phyloP scores from a whole-genome alignment of 2,113 vertebrate genomes.

The Excalfactoria chinensis region DNA sequence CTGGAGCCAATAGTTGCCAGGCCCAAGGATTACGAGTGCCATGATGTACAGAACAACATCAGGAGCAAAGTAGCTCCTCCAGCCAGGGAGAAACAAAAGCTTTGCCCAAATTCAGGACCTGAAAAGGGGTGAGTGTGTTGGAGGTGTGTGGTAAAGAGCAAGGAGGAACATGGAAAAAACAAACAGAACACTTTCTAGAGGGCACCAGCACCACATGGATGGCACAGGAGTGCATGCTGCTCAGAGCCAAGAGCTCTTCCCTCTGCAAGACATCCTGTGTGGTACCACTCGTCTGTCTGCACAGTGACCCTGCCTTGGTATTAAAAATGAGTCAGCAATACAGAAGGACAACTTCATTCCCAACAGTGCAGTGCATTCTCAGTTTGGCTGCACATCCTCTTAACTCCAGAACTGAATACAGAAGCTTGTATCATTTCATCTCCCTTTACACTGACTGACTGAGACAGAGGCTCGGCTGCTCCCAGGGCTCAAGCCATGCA shows the following conservation, averaged over 20 bases:
- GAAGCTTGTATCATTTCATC: not conserved
- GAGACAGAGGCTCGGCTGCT: not conserved
- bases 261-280: accelerated
- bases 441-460: slow-evolving; percentile 1
- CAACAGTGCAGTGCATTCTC: not conserved
- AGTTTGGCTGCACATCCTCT: not conserved
- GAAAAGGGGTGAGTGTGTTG: not conserved
- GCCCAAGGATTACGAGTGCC: slow-evolving; percentile 44
- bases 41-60: slow-evolving; percentile 23
- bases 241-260: not conserved
- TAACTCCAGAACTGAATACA: slow-evolving; percentile 22
- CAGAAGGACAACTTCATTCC: not conserved
- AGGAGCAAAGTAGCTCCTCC: not conserved
- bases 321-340: not conserved
- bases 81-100: not conserved
- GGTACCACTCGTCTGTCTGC: not conserved
- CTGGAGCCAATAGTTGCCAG: slow-evolving; percentile 37
- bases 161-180: not conserved
- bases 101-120: not conserved
- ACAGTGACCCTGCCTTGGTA: not conserved
- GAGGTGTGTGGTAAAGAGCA: not conserved
- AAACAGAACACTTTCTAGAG: not conserved
- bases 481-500: not conserved
- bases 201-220: not conserved
- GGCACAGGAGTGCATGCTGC: accelerated